Evolutionary conservation across 2,888 invertebrate genomes (phyloP).

Genomic region (Hemithea aestivaria): DNA sequence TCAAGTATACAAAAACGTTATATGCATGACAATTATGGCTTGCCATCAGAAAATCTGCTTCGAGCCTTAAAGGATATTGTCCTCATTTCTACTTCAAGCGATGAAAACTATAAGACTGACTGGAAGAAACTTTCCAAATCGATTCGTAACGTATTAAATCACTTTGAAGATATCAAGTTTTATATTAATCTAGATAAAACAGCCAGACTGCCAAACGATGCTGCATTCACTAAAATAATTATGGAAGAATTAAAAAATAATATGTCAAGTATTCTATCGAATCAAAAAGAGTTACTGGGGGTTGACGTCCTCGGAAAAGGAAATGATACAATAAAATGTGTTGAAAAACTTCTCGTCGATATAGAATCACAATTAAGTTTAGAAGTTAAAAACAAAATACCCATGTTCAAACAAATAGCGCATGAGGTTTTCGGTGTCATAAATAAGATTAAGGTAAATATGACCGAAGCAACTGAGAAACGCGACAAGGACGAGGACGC

Average conservation of each 20-base stretch:
- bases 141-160: conserved; percentile 58
- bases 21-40: conserved; percentile 66
- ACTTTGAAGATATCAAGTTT: conserved; percentile 72
- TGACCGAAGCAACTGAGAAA: conserved; percentile 8
- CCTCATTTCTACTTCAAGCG: conserved; percentile 28
- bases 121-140: conserved; percentile 54
- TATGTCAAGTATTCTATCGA: conserved; percentile 36
- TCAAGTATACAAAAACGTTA: conserved; percentile 64
- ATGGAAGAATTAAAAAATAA: conserved; percentile 50
- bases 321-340: conserved; percentile 27
- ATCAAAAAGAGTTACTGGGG: conserved; percentile 27
- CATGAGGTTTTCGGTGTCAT: conserved; percentile 33
- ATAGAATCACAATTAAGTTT: conserved; percentile 50
- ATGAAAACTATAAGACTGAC: conserved; percentile 28
- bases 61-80: conserved; percentile 52
- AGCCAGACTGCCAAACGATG: conserved; percentile 64
- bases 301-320: conserved; percentile 27
- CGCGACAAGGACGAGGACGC: background rate
- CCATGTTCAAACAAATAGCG: conserved; percentile 56
- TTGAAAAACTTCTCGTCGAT: conserved; percentile 33
- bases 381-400: conserved; percentile 68
- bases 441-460: conserved; percentile 25
- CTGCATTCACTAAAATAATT: conserved; percentile 62
- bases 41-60: conserved; percentile 56
- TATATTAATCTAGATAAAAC: conserved; percentile 72